Conservation (phyloP, 2,888 invertebrate genomes). For the Microctonus aethiopoides region DNA sequence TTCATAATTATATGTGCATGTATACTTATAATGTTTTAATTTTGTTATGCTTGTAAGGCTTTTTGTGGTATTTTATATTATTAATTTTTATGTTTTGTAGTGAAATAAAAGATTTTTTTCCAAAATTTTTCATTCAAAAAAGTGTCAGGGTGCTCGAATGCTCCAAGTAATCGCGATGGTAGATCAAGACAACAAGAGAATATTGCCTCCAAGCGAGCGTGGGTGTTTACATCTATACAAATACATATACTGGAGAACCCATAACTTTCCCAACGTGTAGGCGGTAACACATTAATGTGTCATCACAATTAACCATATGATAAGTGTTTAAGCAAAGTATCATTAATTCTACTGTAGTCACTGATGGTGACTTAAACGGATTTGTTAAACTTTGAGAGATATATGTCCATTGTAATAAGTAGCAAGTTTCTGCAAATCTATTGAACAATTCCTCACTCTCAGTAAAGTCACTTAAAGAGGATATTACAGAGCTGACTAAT, state of each 20-base stretch:
- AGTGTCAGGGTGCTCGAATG: too few species aligned
- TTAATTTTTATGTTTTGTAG: too few species aligned
- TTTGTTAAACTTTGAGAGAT: not conserved
- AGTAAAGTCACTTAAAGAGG: not conserved
- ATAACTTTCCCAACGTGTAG: conserved; percentile 13
- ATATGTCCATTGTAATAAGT: conserved; percentile 6
- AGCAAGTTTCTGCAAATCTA: conserved; percentile 7
- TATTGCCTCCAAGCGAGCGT: not conserved
- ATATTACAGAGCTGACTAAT: not conserved
- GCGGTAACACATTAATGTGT: conserved; percentile 21
- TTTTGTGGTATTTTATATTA: too few species aligned
- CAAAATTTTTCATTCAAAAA: too few species aligned
- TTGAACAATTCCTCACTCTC: not conserved
- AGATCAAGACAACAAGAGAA: not conserved
- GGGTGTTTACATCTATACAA: conserved; percentile 6
- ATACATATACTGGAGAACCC: not conserved
- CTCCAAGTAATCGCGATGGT: not conserved
- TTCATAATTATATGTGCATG: not conserved
- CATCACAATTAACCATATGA: conserved; percentile 22
- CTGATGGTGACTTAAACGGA: not conserved
- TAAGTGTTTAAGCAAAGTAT: conserved; percentile 15
- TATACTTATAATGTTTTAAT: too few species aligned
- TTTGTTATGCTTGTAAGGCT: too few species aligned
- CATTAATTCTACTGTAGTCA: conserved; percentile 10
- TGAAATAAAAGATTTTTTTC: too few species aligned